A percentile compares a stretch with the other conserved stretches of the same genome.
Conservation (phyloP, 1,140 invertebrate species). For the Belonocnema kinseyi region DNA sequence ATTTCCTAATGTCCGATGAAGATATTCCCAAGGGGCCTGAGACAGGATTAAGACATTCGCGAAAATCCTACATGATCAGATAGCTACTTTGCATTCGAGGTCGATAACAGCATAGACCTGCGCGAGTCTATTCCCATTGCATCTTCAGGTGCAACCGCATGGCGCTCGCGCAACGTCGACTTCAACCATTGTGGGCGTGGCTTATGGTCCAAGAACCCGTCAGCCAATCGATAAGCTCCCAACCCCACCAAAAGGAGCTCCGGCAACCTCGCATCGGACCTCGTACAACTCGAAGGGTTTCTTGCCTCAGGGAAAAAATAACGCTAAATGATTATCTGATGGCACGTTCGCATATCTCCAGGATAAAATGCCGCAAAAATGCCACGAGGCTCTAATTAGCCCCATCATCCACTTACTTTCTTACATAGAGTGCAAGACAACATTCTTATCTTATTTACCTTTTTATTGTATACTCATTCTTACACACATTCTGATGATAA, state of each 20-base stretch:
- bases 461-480: too few relatives aligned
- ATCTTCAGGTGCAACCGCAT: conserved; percentile 55
- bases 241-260: conserved; percentile 44
- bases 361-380: conserved; percentile 34
- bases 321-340: conserved; percentile 61
- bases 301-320: conserved; percentile 56
- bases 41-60: conserved; percentile 55
- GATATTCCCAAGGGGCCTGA: conserved; percentile 38
- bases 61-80: conserved; percentile 56
- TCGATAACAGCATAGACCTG: conserved; percentile 58
- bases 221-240: conserved; percentile 67
- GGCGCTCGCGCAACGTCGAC: conserved; percentile 56
- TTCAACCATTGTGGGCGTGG: conserved; percentile 64
- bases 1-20: conserved; percentile 11
- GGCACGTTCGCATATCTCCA: conserved; percentile 48
- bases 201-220: conserved; percentile 47
- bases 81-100: conserved; percentile 54
- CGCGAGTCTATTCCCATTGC: conserved; percentile 52
- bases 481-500: too few relatives aligned
- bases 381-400: conserved; percentile 39
- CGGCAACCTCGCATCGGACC: conserved; percentile 36
- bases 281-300: conserved; percentile 40
- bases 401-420: not conserved
- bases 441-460: not conserved
- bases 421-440: not conserved